These are phyloP conservation scores for Pangasius sanitwongsei DNA, from an alignment of 2,797 vertebrate species.

Conservation along the genomic window DNA sequence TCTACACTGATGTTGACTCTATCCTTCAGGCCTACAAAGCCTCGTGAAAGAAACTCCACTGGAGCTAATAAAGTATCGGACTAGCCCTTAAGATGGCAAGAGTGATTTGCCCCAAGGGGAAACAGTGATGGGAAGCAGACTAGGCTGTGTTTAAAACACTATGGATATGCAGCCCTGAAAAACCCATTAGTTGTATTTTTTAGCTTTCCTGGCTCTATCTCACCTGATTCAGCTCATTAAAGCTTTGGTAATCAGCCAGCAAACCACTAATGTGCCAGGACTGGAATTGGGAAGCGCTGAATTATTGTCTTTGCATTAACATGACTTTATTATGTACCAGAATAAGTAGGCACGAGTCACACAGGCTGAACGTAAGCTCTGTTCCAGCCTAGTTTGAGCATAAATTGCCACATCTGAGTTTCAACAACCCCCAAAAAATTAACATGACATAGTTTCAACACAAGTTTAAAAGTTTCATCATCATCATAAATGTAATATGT, in stretches of 20 bases:
- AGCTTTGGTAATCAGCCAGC: slow-evolving; percentile 20
- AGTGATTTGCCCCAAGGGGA: slow-evolving; percentile 8
- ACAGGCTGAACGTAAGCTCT: not conserved
- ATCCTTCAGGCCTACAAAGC: not conserved
- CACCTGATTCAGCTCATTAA: slow-evolving; percentile 36
- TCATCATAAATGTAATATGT: not conserved
- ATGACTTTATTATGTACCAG: not conserved
- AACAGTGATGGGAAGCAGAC: slow-evolving; percentile 4
- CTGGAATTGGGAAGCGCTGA: slow-evolving; percentile 4
- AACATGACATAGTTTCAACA: not conserved
- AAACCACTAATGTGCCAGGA: slow-evolving; percentile 18
- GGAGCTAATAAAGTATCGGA: not conserved
- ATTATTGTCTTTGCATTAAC: not conserved
- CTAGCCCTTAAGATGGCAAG: slow-evolving; percentile 3
- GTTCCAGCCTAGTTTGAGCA: not conserved
- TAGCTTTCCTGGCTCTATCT: not conserved
- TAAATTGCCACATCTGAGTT: not conserved
- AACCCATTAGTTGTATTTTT: slow-evolving; percentile 9
- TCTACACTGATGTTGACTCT: not conserved
- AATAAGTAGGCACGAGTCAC: not conserved
- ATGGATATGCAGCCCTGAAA: slow-evolving; percentile 5
- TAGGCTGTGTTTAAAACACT: slow-evolving; percentile 15
- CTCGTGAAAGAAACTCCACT: not conserved
- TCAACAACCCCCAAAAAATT: not conserved
- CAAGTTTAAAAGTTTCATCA: not conserved